Percentiles rank a stretch among this genome's conserved stretches.
These are phyloP conservation scores for Hepsetus odoe DNA, from an alignment of 2,113 vertebrate genomes.

Conservation along the genomic window DNA sequence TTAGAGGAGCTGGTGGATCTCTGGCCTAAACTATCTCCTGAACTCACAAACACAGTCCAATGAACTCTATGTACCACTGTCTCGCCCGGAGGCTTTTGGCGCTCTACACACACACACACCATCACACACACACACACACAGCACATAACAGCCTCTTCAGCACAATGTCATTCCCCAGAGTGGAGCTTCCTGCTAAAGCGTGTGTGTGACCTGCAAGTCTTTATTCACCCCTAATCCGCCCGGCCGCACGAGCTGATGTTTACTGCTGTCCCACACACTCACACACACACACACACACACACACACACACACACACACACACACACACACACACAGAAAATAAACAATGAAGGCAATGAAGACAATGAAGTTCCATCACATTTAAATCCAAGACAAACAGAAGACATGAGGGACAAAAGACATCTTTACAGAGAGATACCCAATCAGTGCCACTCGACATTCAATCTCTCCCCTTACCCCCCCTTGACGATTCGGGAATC, in stretches of 20 bases:
- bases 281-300: constrained; percentile 7
- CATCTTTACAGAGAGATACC: too few species aligned
- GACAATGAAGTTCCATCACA: too few species aligned
- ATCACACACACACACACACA: constrained; percentile 37
- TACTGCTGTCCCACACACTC: constrained; percentile 25
- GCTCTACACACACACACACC: not conserved
- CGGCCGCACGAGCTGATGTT: constrained; percentile 26
- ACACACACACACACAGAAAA: not conserved
- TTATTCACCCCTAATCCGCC: constrained; percentile 50
- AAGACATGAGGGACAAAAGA: too few species aligned
- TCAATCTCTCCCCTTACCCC: too few species aligned
- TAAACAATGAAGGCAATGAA: constrained; percentile 1
- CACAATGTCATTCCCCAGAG: constrained; percentile 22
- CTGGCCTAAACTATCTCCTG: not conserved
- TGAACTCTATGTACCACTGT: constrained; percentile 2
- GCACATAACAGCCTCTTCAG: constrained; percentile 40
- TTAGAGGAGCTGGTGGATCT: constrained; percentile 1
- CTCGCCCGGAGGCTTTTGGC: not conserved
- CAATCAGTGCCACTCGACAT: too few species aligned
- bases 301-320: not conserved
- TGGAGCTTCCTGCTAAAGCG: constrained; percentile 34
- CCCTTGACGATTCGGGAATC: too few species aligned
- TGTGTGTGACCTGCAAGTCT: constrained; percentile 38
- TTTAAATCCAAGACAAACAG: too few species aligned
- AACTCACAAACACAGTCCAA: constrained; percentile 22